Percentiles rank a stretch among this genome's conserved stretches.
Conservation (phyloP, 2,888 invertebrate genomes). For the Diplolepis rosae region DNA sequence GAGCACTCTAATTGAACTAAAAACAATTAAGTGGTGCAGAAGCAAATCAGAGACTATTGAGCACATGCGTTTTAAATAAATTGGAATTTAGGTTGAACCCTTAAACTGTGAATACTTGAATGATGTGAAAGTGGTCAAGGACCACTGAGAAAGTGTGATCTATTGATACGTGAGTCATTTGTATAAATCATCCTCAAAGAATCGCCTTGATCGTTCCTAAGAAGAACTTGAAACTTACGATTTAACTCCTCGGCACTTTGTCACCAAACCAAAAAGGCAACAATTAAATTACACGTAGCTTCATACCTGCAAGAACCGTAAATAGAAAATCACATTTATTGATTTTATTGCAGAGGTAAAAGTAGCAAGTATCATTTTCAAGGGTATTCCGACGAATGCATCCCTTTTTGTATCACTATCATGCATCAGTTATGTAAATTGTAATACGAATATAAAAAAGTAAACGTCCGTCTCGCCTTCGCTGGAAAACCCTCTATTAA, state of each 20-base stretch:
- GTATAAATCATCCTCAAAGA: constrained; percentile 39
- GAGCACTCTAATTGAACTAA: constrained; percentile 38
- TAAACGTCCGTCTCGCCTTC: constrained; percentile 14
- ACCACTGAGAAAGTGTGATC: constrained; percentile 56
- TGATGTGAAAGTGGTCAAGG: constrained; percentile 50
- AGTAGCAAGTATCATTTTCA: background rate
- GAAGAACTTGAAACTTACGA: background rate
- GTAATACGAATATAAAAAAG: background rate
- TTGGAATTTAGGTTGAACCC: constrained; percentile 26
- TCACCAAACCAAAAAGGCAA: background rate
- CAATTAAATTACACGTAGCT: background rate
- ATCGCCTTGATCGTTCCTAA: constrained; percentile 11
- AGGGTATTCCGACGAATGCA: constrained; percentile 22
- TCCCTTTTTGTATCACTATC: constrained; percentile 15
- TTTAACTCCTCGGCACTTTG: background rate
- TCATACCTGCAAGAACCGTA: background rate
- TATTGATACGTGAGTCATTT: constrained; percentile 51
- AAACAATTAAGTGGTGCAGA: constrained; percentile 31
- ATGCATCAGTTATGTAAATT: background rate
- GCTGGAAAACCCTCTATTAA: constrained; percentile 7
- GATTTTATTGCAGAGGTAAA: background rate
- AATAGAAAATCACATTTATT: constrained; percentile 11
- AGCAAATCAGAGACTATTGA: constrained; percentile 28
- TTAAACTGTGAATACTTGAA: constrained; percentile 35
- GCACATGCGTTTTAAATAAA: background rate